phyloP scores from a whole-genome alignment of 2,888 invertebrate species.

The Lumbricus terrestris region DNA sequence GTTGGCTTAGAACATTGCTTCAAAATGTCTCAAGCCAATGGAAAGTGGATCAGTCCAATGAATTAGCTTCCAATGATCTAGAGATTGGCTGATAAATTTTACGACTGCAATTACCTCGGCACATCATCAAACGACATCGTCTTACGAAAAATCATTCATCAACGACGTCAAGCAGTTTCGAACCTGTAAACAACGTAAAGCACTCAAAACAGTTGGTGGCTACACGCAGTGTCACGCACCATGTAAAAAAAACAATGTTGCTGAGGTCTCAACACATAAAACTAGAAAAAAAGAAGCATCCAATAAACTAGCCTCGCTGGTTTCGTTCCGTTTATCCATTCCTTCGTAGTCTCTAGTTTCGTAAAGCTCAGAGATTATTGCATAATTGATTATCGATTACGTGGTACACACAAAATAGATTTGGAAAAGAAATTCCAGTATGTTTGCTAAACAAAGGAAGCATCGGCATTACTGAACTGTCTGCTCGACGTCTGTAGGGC shows the following conservation, averaged over 20 bases:
- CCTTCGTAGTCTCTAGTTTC: neutral
- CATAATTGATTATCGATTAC: neutral
- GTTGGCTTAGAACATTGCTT: neutral
- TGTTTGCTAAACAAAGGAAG: neutral
- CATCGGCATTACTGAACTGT: neutral
- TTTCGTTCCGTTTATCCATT: neutral
- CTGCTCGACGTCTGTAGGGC: slow-evolving; percentile 47
- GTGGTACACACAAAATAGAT: too few species aligned
- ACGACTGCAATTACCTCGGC: neutral
- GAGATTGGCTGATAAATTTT: neutral
- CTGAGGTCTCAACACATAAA: neutral
- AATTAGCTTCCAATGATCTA: neutral
- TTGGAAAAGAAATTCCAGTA: neutral
- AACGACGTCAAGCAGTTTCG: too few species aligned
- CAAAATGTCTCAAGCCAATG: neutral
- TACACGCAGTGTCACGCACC: too few species aligned
- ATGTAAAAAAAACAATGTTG: neutral
- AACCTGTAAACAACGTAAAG: too few species aligned
- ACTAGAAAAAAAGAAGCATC: neutral
- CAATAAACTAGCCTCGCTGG: neutral
- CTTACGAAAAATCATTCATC: neutral
- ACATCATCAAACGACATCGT: neutral
- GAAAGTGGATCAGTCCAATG: neutral
- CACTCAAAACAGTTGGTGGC: too few species aligned
- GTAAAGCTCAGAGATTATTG: neutral